Percentiles rank a stretch among this genome's conserved stretches.
These are phyloP conservation scores for Bubalus kerabau DNA, from an alignment of 2,113 vertebrate genomes.

Conservation along the genomic window DNA sequence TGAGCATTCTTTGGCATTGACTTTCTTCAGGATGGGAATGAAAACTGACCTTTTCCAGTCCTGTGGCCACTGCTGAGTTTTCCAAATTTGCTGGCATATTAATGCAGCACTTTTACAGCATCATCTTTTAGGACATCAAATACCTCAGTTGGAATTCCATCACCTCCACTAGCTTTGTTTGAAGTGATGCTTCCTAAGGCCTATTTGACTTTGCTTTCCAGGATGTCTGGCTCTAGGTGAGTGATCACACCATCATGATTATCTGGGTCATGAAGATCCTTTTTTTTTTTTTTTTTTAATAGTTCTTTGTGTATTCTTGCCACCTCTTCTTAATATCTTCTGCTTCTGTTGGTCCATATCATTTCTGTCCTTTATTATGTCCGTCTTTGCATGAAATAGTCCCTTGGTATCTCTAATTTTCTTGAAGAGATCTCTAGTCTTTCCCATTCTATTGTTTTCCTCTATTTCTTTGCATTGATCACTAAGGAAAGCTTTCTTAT, in stretches of 20 bases:
- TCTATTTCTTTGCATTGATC: not conserved
- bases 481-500: not conserved
- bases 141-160: not conserved
- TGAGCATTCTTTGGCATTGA: not conserved
- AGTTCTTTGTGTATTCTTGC: not conserved
- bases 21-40: not conserved
- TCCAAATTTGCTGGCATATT: not conserved
- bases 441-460: not conserved
- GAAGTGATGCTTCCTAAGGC: not conserved
- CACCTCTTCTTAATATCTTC: not conserved
- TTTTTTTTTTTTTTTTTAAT: not conserved
- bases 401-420: not conserved
- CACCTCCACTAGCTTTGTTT: not conserved
- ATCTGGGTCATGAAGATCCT: not conserved
- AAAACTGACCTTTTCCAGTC: not conserved
- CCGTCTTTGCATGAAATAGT: not conserved
- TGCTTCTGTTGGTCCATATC: not conserved
- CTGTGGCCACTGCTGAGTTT: not conserved
- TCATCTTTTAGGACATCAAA: not conserved
- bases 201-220: not conserved
- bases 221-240: not conserved
- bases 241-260: not conserved
- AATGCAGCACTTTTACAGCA: not conserved
- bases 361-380: not conserved
- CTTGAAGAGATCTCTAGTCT: not conserved